Evolutionary conservation across 2,797 vertebrate species (phyloP), one percentile per base, ranked within the genome.

Genomic region (Chelidonichthys spinosus): DNA sequence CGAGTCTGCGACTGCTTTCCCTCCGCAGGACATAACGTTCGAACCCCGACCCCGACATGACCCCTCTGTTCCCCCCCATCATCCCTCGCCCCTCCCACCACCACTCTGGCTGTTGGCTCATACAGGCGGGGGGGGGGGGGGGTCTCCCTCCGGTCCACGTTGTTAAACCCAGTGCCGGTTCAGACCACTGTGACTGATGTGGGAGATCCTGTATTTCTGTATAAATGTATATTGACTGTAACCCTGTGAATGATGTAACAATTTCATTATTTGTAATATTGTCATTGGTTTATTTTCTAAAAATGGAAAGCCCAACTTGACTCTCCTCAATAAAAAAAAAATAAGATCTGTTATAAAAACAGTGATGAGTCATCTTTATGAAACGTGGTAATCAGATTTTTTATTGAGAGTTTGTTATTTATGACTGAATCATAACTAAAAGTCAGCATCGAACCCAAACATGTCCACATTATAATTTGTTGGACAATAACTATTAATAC

Each of bases 241-340:
- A 94, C 95, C 95, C 94, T 95, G 95, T 96, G 95, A 96, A 95
- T 95, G 94, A 95, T 96, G 95, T 96, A 96, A 95, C 94, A 94
- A 95, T 95, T 95, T 95, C 95, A 93, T 96, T 95, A 95, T 95
- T 96, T 95, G 95, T 96, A 95, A 95, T 95, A 96, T 95, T 95
- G 94, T 95, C 94, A 93, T 95, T 94, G 94, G 93, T 95, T 95
- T 95, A 95, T 96, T 96, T 96, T 96, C 94, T 95, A 95, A 95
- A 95, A 94, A 95, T 93, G 88, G 90, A 95, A 94, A 94, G 90
- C 93, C 94, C 93, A 93, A 94, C 90, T 94, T 91, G 93, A 95
- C 91, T 95, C 91, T 95, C 93, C 94, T 95, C 93, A 95, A 95
- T 95, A 95, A 95, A 94, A 25, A 25, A 25, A 25, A 93, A 91